These are phyloP conservation scores for Natrix natrix DNA, from an alignment of 2,797 vertebrate genomes.

Conservation along the genomic window DNA sequence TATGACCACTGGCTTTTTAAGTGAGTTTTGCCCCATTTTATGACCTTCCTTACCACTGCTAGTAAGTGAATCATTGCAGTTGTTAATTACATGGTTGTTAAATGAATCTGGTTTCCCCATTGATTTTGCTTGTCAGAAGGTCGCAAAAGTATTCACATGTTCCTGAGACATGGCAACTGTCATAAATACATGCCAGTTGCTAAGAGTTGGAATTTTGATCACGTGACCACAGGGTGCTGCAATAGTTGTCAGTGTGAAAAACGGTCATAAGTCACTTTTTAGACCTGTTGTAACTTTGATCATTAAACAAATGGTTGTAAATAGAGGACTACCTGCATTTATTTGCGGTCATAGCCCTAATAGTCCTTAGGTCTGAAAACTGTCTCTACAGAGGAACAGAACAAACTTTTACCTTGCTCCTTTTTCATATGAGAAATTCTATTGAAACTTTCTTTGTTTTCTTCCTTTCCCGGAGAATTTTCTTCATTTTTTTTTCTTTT, in stretches of 20 bases:
- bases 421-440: not conserved
- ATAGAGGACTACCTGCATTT: not conserved
- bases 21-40: not conserved
- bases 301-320: not conserved
- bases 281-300: not conserved
- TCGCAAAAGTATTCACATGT: not conserved
- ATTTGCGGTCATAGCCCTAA: not conserved
- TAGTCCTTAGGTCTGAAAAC: not conserved
- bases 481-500: not conserved
- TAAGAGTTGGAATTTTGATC: not conserved
- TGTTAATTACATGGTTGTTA: not conserved
- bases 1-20: not conserved
- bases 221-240: not conserved
- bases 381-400: not conserved
- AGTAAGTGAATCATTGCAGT: not conserved
- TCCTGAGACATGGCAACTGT: not conserved
- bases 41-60: not conserved
- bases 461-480: not conserved
- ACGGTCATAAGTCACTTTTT: not conserved
- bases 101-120: not conserved
- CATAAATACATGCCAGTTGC: not conserved
- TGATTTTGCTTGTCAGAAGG: not conserved
- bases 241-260: not conserved
- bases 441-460: not conserved
- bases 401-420: not conserved